Conservation (phyloP, 2,888 invertebrate genomes). For the Rugalucina vietnamica region DNA sequence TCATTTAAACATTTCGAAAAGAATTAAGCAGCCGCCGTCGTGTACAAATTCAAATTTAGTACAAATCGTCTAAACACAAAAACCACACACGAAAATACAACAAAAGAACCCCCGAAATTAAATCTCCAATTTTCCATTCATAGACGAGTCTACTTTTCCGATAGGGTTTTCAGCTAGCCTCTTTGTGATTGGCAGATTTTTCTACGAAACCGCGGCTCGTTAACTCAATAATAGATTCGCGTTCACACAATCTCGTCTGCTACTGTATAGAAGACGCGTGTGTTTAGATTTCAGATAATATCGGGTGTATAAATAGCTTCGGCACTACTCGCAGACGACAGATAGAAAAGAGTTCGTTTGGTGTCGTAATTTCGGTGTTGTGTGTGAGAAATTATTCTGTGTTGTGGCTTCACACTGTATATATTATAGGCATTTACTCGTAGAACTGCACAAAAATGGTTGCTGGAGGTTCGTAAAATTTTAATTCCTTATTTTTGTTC, state of each 20-base stretch:
- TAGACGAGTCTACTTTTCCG: constrained; percentile 28
- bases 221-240: constrained; percentile 48
- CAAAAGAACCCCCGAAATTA: constrained; percentile 34
- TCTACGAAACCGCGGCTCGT: constrained; percentile 45
- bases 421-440: not conserved
- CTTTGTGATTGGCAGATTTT: constrained; percentile 50
- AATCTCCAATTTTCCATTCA: not conserved
- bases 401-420: constrained; percentile 29
- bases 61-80: not conserved
- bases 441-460: constrained; percentile 25
- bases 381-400: constrained; percentile 16
- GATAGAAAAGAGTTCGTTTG: constrained; percentile 21
- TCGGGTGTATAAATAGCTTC: constrained; percentile 34
- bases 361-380: constrained; percentile 17
- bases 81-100: constrained; percentile 12
- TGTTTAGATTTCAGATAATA: constrained; percentile 2
- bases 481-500: not conserved
- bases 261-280: constrained; percentile 6
- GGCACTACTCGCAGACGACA: not conserved
- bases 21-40: not conserved
- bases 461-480: constrained; percentile 40
- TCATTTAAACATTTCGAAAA: no score
- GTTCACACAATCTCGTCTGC: constrained; percentile 47
- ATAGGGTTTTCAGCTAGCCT: constrained; percentile 10
- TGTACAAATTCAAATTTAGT: not conserved